Base-by-base conservation (phyloP, 2,888 invertebrate genomes). In the Stegophylla sp. region DNA sequence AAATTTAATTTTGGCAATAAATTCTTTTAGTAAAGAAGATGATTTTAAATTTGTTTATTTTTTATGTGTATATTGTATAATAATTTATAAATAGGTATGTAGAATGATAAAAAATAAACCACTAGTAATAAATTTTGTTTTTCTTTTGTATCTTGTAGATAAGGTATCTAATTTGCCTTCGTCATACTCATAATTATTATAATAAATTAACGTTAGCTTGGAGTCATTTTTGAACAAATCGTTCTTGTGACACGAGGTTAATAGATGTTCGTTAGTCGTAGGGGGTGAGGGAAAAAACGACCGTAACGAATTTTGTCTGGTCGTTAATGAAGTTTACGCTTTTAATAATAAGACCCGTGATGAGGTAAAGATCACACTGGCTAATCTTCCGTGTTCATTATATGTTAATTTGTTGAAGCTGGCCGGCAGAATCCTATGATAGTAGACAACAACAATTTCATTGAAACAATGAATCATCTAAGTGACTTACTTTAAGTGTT, bases 171-270 rank as follows among this genome's bases (percentile, higher is more conserved):
- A 34, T 34, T 3, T 15, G 12, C 20, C n/a, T 1, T 43, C 23
- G 43, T 43, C 56, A n/a, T n/a, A n/a, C 17, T 72, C 34, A 66
- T 43, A 20, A 66, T 45, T 20, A 15, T 64, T 20, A 61, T 72
- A 61, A 73, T 73, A 73, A 73, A 61, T 59, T 73, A 61, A 61
- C n/a, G n/a, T 73, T n/a, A 1, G 26, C 26, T 23, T n/a, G 45
- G 0, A 61, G 13, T 45, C n/a, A n/a, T 59, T 72, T 72, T 56
- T 13, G 23, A n/a, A 73, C 61, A 28, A 45, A 17, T 61, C n/a
- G 59, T 61, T 34, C 45, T 73, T 73, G 12, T 13, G 61, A 26
- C 45, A 23, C 13, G n/a, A 73, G 43, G 12, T n/a, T 61, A 61
- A 56, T 45, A 45, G 43, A 23, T 7, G 15, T 41, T 20, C 34